A percentile compares a stretch with the other conserved stretches of the same genome.
phyloP scores from a whole-genome alignment of 2,888 invertebrate species.

The Chouioia cunea region DNA sequence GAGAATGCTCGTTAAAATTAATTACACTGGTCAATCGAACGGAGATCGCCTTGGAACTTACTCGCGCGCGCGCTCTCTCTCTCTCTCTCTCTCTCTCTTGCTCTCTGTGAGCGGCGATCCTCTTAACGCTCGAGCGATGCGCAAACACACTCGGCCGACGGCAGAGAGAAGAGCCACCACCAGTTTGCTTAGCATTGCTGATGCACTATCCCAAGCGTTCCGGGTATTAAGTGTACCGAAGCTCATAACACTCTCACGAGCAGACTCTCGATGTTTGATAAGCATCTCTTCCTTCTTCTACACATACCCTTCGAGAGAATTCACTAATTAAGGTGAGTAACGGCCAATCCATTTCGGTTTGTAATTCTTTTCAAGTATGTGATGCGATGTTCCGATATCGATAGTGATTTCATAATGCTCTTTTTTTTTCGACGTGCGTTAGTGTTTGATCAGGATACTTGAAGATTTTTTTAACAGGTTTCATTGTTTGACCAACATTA shows the following conservation, averaged over 20 bases:
- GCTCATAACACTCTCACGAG: constrained; percentile 28
- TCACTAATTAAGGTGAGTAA: constrained; percentile 47
- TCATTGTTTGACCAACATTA: too few relatives aligned
- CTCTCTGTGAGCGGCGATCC: constrained; percentile 10
- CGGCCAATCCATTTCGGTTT: neutral
- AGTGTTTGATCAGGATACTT: too few relatives aligned
- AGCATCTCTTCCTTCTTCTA: constrained; percentile 17
- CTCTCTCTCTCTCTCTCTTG: neutral
- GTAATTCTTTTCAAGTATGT: too few relatives aligned
- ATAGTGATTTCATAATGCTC: too few relatives aligned
- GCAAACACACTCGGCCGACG: constrained; percentile 10
- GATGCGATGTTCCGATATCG: too few relatives aligned
- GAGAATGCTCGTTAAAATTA: constrained; percentile 29
- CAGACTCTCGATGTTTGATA: constrained; percentile 51
- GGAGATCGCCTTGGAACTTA: neutral
- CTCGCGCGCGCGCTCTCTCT: too few relatives aligned
- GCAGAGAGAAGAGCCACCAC: constrained; percentile 5
- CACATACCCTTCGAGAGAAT: neutral
- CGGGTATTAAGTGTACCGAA: constrained; percentile 21
- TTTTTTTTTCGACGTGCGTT: too few relatives aligned
- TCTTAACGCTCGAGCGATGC: constrained; percentile 16
- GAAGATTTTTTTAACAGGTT: too few relatives aligned
- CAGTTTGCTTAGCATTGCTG: constrained; percentile 66
- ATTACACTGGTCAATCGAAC: constrained; percentile 3
- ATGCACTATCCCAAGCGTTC: constrained; percentile 59